Percentiles rank a stretch among this genome's conserved stretches.
phyloP scores from a whole-genome alignment of 2,888 invertebrate genomes.

The Amphimallon solstitiale region DNA sequence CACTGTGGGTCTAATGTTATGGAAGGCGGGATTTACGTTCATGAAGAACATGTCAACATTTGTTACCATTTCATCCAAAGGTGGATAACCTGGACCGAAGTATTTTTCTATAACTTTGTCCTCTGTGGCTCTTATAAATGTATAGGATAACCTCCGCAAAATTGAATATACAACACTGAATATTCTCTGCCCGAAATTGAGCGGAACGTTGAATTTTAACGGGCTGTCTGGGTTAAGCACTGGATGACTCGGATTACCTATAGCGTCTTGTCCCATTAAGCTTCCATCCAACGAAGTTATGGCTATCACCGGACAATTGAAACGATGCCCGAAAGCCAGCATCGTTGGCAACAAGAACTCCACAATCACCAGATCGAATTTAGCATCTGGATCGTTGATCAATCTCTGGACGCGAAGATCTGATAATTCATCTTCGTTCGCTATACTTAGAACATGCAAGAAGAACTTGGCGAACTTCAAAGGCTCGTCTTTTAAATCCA shows the following conservation, averaged over 20 bases:
- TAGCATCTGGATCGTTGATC: slow-evolving; percentile 50
- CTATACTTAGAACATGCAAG: slow-evolving; percentile 11
- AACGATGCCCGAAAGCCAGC: slow-evolving; percentile 54
- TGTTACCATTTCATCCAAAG: slow-evolving; percentile 54
- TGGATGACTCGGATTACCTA: slow-evolving; percentile 57
- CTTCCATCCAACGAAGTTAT: slow-evolving; percentile 55
- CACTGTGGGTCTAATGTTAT: slow-evolving; percentile 53
- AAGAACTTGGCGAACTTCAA: slow-evolving; percentile 28
- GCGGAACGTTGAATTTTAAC: slow-evolving; percentile 55
- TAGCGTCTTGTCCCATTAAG: slow-evolving; percentile 50
- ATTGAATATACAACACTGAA: slow-evolving; percentile 51
- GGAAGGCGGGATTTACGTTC: slow-evolving; percentile 55
- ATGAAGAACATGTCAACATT: slow-evolving; percentile 56
- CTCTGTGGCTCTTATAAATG: slow-evolving; percentile 50
- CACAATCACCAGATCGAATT: slow-evolving; percentile 57
- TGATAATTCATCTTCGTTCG: slow-evolving; percentile 39
- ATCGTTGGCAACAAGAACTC: slow-evolving; percentile 53
- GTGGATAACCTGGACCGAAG: slow-evolving; percentile 56
- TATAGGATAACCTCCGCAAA: slow-evolving; percentile 48
- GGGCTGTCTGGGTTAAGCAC: slow-evolving; percentile 56
- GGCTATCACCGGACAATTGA: slow-evolving; percentile 57
- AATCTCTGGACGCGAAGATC: slow-evolving; percentile 53
- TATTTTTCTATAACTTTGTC: slow-evolving; percentile 53
- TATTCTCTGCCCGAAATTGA: slow-evolving; percentile 60
- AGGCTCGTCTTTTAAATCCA: slow-evolving; percentile 17